A percentile compares a stretch with the other conserved stretches of the same genome.
phyloP scores from a whole-genome alignment of 2,797 vertebrate species.

The Acanthurus leucopareius region DNA sequence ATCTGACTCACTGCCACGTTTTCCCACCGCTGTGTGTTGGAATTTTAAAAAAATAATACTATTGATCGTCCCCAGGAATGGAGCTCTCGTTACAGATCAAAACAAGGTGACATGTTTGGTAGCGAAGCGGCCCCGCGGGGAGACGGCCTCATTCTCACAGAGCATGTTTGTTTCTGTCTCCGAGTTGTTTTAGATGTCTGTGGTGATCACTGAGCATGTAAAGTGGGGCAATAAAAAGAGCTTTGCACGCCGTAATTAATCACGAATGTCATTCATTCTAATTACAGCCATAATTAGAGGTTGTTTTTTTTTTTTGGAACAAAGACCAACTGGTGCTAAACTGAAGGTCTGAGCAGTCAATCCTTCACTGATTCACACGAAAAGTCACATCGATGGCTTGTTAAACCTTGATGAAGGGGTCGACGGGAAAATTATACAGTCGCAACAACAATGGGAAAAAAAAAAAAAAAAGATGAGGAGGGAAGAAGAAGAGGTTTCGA shows the following conservation, averaged over 20 bases:
- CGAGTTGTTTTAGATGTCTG: conserved; percentile 53
- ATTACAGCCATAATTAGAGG: conserved; percentile 53
- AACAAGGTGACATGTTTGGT: conserved; percentile 57
- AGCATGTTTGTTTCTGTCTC: conserved; percentile 55
- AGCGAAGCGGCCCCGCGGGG: background rate
- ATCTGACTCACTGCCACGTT: conserved; percentile 14
- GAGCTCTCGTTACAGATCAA: conserved; percentile 54
- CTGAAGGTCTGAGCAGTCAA: conserved; percentile 26
- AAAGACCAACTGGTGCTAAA: conserved; percentile 28
- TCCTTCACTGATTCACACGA: conserved; percentile 24
- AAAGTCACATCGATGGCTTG: conserved; percentile 38
- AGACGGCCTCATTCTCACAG: conserved; percentile 23
- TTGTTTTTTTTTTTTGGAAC: conserved; percentile 12
- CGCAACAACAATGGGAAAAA: conserved; percentile 35
- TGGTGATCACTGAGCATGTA: conserved; percentile 39
- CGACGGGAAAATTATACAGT: conserved; percentile 32
- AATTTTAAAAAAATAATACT: conserved; percentile 32
- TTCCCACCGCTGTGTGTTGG: background rate
- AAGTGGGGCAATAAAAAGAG: conserved; percentile 39
- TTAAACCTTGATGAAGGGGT: conserved; percentile 17
- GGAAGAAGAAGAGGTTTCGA: conserved; percentile 9
- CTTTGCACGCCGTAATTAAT: conserved; percentile 51
- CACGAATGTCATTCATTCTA: conserved; percentile 59
- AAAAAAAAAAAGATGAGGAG: conserved; percentile 12
- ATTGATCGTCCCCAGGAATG: conserved; percentile 45